Conservation (phyloP, 2,797 vertebrate genomes). For the Hypotaenidia philippensis region DNA sequence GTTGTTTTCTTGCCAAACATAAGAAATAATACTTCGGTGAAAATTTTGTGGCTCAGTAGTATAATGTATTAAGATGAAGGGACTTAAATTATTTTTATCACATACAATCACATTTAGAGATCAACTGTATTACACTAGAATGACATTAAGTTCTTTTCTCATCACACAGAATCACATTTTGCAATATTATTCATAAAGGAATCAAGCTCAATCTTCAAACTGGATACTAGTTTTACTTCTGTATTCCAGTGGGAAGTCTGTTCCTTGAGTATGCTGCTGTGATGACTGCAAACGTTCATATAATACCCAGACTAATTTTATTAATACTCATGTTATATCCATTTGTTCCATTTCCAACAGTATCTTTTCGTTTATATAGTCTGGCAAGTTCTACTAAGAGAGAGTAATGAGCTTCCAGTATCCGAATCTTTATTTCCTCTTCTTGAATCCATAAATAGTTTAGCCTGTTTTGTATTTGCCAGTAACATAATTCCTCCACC, state of each 20-base stretch:
- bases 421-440: not conserved
- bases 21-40: not conserved
- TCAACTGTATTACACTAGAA: not conserved
- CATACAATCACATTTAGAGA: not conserved
- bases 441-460: not conserved
- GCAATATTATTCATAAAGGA: not conserved
- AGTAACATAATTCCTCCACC: not conserved
- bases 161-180: not conserved
- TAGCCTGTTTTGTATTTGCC: not conserved
- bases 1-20: not conserved
- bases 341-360: not conserved
- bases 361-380: not conserved
- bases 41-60: not conserved
- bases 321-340: not conserved
- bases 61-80: not conserved
- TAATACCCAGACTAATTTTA: not conserved
- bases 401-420: not conserved
- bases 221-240: not conserved
- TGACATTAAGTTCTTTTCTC: not conserved
- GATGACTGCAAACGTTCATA: not conserved
- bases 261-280: not conserved
- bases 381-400: not conserved
- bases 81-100: not conserved
- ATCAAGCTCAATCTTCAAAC: not conserved
- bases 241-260: not conserved